Percentiles rank a stretch among this genome's conserved stretches.
phyloP scores from a whole-genome alignment of 2,888 invertebrate species.

The Phaonia tiefii region DNA sequence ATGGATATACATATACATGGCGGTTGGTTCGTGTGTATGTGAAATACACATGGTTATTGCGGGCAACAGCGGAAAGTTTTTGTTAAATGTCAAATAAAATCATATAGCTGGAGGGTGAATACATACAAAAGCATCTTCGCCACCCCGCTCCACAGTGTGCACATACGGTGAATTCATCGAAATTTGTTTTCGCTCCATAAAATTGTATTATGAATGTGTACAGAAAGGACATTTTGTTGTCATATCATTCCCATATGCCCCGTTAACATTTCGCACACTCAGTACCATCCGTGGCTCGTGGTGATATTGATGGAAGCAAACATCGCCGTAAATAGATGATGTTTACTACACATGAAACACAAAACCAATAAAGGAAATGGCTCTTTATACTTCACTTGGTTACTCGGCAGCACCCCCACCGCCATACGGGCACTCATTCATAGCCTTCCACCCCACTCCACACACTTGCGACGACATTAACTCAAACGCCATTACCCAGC shows the following conservation, averaged over 20 bases:
- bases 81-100: slow-evolving; percentile 40
- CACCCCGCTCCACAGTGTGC: not conserved
- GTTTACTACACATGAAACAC: slow-evolving; percentile 76
- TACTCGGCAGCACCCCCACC: slow-evolving; percentile 66
- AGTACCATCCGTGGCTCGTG: slow-evolving; percentile 76
- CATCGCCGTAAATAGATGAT: slow-evolving; percentile 65
- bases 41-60: slow-evolving; percentile 4
- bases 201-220: slow-evolving; percentile 51
- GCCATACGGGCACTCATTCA: not conserved
- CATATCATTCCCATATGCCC: slow-evolving; percentile 80
- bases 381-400: slow-evolving; percentile 79
- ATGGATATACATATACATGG: not conserved
- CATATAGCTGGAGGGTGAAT: slow-evolving; percentile 12
- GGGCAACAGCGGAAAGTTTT: slow-evolving; percentile 14
- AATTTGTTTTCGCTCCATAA: slow-evolving; percentile 53
- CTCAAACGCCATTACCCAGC: slow-evolving; percentile 67
- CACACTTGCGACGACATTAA: slow-evolving; percentile 49
- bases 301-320: slow-evolving; percentile 74
- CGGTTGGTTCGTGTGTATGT: not conserved
- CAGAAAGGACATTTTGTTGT: slow-evolving; percentile 75
- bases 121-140: slow-evolving; percentile 21
- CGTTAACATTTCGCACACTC: slow-evolving; percentile 74
- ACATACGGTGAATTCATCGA: slow-evolving; percentile 7
- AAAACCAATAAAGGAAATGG: slow-evolving; percentile 80
- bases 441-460: slow-evolving; percentile 19